Base-by-base conservation (phyloP, 2,797 vertebrate species). In the Channallabes apus region DNA sequence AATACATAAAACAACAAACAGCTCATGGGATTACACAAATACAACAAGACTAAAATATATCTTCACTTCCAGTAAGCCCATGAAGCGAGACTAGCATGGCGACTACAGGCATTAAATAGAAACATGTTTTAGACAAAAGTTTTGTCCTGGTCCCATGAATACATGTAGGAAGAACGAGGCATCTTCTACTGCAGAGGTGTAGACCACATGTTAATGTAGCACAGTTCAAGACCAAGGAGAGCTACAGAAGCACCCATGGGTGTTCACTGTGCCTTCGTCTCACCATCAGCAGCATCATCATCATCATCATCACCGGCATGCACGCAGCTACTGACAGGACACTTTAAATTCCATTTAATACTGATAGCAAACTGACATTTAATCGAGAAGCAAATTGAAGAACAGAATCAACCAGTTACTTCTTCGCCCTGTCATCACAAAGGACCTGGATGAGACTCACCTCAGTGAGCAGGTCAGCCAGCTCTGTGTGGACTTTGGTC, bases 391-490 rank as follows among this genome's bases (percentile, higher is more conserved):
- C 64, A 67, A 29, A 32, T 6, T 68, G 18, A 32, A 67, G 6
- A 32, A 35, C 17, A 67, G 1, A 67, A 67, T 35, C 46, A 3
- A 12, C 46, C 46, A 51, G 3, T 71, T 11, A 41, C 68, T 72
- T 24, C 69, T 51, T 1, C 22, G 0, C 7, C 17, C 17, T 35
- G 32, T 22, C 67, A 32, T 69, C 18, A 7, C 29, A 4, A 69
- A 38, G 6, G 8, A 3, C n/a, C 7, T 2, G 20, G 6, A 38
- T 3, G 32, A 11, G 9, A 35, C 94, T 91, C 89, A 97, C 98
- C 96, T 99, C 98, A 17, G 98, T 99, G 61, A 99, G 94, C 82
- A 99, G 93, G 89, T 99, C 97, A 32, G 98, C 98, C 85, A 99
- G 95, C 88, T 98, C 97, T 0, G 92, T 62, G 8, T 99, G 97